Evolutionary conservation across 92 coral and sea anemone species (phyloP).

Genomic region (Porites rus): DNA sequence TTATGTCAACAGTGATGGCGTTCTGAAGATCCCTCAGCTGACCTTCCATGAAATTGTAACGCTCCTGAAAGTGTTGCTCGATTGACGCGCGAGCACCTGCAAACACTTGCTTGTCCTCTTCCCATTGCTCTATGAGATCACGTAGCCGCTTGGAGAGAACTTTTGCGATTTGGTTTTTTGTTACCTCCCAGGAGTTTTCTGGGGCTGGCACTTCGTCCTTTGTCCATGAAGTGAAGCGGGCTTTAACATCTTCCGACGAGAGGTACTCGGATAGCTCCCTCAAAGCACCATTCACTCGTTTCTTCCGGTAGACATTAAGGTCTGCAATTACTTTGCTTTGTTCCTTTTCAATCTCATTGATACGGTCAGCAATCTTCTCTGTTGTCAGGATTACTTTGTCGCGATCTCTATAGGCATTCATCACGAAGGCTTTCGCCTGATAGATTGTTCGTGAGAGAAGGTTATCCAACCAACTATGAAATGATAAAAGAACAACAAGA

Average conservation of each 20-base stretch:
- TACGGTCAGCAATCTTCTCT: neutral
- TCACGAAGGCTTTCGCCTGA: constrained; percentile 13
- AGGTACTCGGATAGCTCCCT: neutral
- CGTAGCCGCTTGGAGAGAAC: constrained; percentile 5
- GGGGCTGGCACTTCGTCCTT: neutral
- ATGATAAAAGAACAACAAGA: too few species aligned
- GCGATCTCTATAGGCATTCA: constrained; percentile 13
- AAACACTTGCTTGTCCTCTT: constrained; percentile 15
- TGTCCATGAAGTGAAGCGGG: constrained; percentile 19
- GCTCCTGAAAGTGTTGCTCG: neutral
- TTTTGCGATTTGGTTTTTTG: constrained; percentile 19
- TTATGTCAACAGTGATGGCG: neutral
- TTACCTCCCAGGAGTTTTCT: constrained; percentile 21
- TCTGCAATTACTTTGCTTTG: neutral
- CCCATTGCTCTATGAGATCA: constrained; percentile 29
- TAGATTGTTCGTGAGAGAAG: constrained; percentile 7
- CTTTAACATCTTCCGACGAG: neutral
- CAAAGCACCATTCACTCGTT: neutral
- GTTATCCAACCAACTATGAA: constrained; percentile 25
- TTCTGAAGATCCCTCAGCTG: neutral
- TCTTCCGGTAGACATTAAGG: neutral
- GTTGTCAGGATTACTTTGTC: neutral
- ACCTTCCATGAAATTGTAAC: neutral
- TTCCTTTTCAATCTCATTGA: neutral
- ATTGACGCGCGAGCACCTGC: constrained; percentile 12